phyloP scores from a whole-genome alignment of 2,888 invertebrate genomes.

The Noctua janthina region DNA sequence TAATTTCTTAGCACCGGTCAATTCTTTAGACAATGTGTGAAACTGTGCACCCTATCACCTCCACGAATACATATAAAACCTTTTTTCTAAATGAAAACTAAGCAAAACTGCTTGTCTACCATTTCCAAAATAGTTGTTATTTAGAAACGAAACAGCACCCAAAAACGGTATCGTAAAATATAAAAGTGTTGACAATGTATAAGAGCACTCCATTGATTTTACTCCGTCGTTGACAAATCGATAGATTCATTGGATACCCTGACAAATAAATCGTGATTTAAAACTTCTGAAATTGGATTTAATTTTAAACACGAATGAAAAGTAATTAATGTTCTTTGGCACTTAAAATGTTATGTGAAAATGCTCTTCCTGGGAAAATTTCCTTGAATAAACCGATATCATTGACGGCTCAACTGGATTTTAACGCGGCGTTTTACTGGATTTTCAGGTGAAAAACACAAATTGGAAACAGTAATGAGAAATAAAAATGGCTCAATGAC shows the following conservation, averaged over 20 bases:
- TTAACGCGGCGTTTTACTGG: neutral
- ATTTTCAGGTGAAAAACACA: too few species aligned
- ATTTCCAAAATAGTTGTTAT: slow-evolving; percentile 25
- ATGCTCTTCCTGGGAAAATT: neutral
- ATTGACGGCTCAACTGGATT: neutral
- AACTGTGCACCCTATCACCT: neutral
- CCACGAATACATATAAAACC: slow-evolving; percentile 1
- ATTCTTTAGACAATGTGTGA: neutral
- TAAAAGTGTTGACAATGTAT: slow-evolving; percentile 33
- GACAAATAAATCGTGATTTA: slow-evolving; percentile 20
- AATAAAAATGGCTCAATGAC: neutral
- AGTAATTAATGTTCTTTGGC: slow-evolving; percentile 17
- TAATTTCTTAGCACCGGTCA: neutral
- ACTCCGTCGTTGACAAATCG: slow-evolving; percentile 9
- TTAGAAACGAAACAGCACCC: slow-evolving; percentile 26
- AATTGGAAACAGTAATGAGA: neutral
- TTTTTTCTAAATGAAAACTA: slow-evolving; percentile 36
- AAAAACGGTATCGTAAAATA: slow-evolving; percentile 38
- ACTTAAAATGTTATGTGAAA: slow-evolving; percentile 12
- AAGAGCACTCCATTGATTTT: slow-evolving; percentile 29
- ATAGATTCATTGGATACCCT: slow-evolving; percentile 26
- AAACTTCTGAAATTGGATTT: slow-evolving; percentile 17
- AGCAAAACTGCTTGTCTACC: slow-evolving; percentile 33
- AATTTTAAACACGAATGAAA: slow-evolving; percentile 17
- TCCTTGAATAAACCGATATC: neutral